phyloP scores from a whole-genome alignment of 2,113 vertebrate genomes.

The Colistium nudipinnis region DNA sequence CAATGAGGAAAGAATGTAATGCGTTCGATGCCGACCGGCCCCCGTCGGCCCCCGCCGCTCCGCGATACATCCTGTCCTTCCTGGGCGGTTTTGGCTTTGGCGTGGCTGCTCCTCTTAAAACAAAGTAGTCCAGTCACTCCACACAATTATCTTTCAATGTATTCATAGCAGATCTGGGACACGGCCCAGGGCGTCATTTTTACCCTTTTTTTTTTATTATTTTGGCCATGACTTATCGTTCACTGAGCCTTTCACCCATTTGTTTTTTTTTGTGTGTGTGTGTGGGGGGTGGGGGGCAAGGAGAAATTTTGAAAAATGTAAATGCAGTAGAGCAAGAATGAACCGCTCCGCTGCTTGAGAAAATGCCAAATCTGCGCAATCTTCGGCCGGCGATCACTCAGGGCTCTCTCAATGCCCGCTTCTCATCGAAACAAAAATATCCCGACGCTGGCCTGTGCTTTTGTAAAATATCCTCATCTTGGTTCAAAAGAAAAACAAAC shows the following conservation, averaged over 20 bases:
- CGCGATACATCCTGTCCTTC: conserved; percentile 52
- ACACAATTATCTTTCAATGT: conserved; percentile 61
- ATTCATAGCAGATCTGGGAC: conserved; percentile 60
- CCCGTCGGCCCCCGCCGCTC: conserved; percentile 58
- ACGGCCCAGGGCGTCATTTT: conserved; percentile 52
- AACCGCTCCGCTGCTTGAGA: conserved; percentile 11
- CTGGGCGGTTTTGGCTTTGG: conserved; percentile 52
- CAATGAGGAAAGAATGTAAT: conserved; percentile 72
- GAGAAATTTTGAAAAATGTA: conserved; percentile 38
- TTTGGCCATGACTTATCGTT: conserved; percentile 41
- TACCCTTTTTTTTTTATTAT: conserved; percentile 52
- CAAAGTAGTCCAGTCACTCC: conserved; percentile 46
- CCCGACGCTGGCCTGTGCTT: conserved; percentile 25
- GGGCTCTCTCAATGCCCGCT: conserved; percentile 10
- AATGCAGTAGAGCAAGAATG: conserved; percentile 18
- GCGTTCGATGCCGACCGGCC: conserved; percentile 53
- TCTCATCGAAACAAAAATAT: conserved; percentile 26
- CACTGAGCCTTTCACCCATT: conserved; percentile 8
- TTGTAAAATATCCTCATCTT: too few species aligned
- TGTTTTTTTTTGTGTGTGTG: too few species aligned
- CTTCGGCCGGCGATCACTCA: conserved; percentile 21
- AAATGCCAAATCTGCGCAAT: conserved; percentile 36
- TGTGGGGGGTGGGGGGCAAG: conserved; percentile 18
- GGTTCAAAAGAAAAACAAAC: conserved; percentile 19
- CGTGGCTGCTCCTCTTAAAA: conserved; percentile 58